Percentiles rank a stretch among this genome's conserved stretches.
These are phyloP conservation scores for Synergus umbraculus DNA, from an alignment of 2,888 invertebrate genomes.

Conservation along the genomic window DNA sequence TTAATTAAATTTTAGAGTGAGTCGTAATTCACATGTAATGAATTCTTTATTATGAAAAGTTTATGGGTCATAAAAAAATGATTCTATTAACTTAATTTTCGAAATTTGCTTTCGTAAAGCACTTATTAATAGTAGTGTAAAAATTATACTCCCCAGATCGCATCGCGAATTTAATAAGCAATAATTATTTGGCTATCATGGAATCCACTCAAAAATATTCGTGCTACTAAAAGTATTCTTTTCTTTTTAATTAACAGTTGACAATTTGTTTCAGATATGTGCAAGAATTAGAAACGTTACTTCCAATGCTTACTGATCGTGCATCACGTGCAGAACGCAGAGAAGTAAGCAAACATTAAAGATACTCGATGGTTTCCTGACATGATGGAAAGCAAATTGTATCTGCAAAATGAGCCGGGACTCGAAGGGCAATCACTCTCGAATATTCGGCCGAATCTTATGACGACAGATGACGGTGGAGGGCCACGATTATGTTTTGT, in stretches of 20 bases:
- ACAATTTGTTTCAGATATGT: conserved; percentile 57
- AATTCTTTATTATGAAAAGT: neutral
- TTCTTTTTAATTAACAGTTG: conserved; percentile 26
- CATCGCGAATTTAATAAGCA: neutral
- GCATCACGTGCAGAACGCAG: conserved; percentile 47
- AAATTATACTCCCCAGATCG: neutral
- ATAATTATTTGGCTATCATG: neutral
- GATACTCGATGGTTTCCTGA: conserved; percentile 73
- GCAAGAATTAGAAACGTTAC: conserved; percentile 52
- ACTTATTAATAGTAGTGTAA: neutral
- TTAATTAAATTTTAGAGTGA: too few species aligned
- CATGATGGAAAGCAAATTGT: conserved; percentile 82
- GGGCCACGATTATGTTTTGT: conserved; percentile 81
- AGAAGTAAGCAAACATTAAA: conserved; percentile 53
- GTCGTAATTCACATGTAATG: neutral
- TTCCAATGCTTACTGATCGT: conserved; percentile 59
- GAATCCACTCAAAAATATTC: neutral
- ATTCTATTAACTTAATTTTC: too few species aligned
- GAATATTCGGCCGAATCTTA: conserved; percentile 63
- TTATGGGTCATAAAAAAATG: neutral
- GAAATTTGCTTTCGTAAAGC: neutral
- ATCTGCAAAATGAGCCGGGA: conserved; percentile 85
- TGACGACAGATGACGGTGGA: conserved; percentile 61
- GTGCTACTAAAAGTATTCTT: neutral
- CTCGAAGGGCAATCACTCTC: conserved; percentile 76